Conservation (phyloP, 2,888 invertebrate genomes). For the Sesia bembeciformis region DNA sequence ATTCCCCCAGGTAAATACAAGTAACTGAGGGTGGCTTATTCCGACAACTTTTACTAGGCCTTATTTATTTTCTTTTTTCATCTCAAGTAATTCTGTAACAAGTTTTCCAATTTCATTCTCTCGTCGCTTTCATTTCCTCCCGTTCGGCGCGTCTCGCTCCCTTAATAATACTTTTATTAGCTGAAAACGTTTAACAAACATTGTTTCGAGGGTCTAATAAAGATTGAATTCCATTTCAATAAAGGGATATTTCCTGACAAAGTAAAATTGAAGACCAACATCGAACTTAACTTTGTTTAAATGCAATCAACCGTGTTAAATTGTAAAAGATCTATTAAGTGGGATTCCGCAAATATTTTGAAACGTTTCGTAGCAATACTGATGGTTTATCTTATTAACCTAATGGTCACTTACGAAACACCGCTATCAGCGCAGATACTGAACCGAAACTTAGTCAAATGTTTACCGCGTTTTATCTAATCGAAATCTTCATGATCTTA, state of each 20-base stretch:
- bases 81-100: constrained; percentile 66
- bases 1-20: constrained; percentile 29
- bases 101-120: constrained; percentile 74
- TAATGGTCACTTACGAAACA: background rate
- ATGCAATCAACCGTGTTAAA: no score
- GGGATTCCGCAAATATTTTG: background rate
- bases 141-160: constrained; percentile 45
- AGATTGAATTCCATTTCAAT: constrained; percentile 46
- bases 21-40: constrained; percentile 29
- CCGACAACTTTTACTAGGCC: constrained; percentile 48
- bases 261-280: no score
- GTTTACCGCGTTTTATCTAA: constrained; percentile 56
- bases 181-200: constrained; percentile 70
- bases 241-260: constrained; percentile 22
- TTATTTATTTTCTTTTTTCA: constrained; percentile 64
- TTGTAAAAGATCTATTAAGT: no score
- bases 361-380: background rate
- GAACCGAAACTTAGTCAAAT: constrained; percentile 12
- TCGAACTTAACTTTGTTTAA: no score
- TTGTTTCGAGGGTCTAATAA: constrained; percentile 62
- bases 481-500: constrained; percentile 63
- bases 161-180: constrained; percentile 71
- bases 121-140: constrained; percentile 70
- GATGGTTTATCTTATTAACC: background rate
- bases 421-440: background rate